Percentiles rank a stretch among this genome's conserved stretches.
Evolutionary conservation across 2,888 invertebrate genomes (phyloP).

Genomic region (Lingula anatina): DNA sequence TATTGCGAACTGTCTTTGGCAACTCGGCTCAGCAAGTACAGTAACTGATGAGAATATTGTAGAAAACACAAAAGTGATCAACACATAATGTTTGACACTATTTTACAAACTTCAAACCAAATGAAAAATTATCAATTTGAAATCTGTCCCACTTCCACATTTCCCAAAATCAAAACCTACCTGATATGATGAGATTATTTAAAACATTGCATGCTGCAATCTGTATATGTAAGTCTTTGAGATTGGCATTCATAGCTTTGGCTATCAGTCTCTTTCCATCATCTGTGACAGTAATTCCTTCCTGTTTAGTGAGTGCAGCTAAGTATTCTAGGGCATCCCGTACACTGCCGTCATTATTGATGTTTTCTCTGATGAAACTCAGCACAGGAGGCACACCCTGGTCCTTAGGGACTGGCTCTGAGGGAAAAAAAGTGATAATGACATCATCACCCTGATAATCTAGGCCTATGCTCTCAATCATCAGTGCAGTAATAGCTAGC

Average conservation of each 20-base stretch:
- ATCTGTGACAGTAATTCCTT: conserved; percentile 4
- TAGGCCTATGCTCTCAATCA: no score
- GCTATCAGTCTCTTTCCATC: conserved; percentile 33
- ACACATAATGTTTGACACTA: no score
- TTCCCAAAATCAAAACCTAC: conserved; percentile 14
- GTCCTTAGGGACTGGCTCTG: conserved; percentile 28
- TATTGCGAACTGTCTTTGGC: no score
- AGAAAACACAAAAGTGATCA: no score
- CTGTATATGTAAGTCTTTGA: conserved; percentile 30
- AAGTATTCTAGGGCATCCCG: conserved; percentile 31
- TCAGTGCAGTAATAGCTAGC: no score
- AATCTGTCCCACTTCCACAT: neutral
- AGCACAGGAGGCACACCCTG: conserved; percentile 27
- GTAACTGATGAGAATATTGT: no score
- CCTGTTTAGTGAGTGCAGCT: conserved; percentile 24
- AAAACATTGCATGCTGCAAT: conserved; percentile 32
- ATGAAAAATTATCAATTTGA: neutral
- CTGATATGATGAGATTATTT: conserved; percentile 30
- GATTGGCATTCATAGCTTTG: conserved; percentile 40
- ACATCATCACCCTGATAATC: no score
- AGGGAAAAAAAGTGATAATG: neutral
- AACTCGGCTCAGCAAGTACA: no score
- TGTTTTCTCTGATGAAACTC: conserved; percentile 31
- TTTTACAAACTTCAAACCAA: no score
- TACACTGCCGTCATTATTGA: conserved; percentile 35